Conservation (phyloP, 2,797 vertebrate species). For the Gymnocypris eckloni region DNA sequence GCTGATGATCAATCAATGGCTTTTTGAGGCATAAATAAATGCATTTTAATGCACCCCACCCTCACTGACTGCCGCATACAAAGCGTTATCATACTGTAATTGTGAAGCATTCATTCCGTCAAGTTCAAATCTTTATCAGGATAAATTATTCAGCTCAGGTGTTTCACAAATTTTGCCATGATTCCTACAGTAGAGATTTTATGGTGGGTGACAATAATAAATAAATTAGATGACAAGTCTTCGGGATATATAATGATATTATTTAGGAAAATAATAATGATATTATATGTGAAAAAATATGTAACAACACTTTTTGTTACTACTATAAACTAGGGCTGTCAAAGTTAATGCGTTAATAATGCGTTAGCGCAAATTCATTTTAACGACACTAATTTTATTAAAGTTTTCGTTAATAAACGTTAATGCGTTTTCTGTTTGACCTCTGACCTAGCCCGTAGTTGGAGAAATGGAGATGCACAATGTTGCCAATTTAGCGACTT, state of each 20-base stretch:
- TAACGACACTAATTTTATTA: no score
- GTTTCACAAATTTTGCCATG: neutral
- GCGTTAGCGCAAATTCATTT: no score
- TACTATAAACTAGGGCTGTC: no score
- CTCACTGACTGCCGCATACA: neutral
- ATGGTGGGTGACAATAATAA: neutral
- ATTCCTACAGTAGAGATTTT: neutral
- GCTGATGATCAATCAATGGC: slow-evolving; percentile 47
- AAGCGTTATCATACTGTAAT: neutral
- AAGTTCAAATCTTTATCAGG: neutral
- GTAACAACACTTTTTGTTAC: neutral
- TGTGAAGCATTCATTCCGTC: neutral
- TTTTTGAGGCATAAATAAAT: slow-evolving; percentile 15
- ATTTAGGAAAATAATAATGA: neutral
- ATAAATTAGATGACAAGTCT: neutral
- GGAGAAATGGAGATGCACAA: no score
- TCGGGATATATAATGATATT: neutral
- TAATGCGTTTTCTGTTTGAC: no score
- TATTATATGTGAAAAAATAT: neutral
- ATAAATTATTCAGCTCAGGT: neutral
- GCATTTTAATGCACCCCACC: slow-evolving; percentile 13
- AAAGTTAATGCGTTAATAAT: no score
- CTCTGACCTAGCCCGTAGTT: no score
- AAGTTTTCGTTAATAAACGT: no score
- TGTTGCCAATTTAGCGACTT: no score